A percentile compares a stretch with the other conserved stretches of the same genome.
Evolutionary conservation across 2,888 invertebrate species (phyloP).

Genomic region (Hypomecis punctinalis): DNA sequence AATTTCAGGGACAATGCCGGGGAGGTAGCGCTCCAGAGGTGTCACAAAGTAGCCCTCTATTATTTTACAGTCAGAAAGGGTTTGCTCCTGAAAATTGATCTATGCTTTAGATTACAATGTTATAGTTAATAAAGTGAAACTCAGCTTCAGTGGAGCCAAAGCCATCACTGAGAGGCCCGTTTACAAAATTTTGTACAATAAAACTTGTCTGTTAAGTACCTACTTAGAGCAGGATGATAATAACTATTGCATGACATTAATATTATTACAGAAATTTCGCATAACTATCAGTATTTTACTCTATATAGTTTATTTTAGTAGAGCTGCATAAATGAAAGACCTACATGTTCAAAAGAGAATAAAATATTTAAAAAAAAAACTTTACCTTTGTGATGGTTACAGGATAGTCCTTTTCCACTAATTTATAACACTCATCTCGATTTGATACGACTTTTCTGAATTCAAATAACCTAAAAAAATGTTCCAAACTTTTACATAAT

Average conservation of each 20-base stretch:
- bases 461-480: constrained; percentile 91
- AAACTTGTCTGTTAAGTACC: too few species aligned
- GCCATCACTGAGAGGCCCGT: too few species aligned
- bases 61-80: constrained; percentile 88
- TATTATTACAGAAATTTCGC: too few species aligned
- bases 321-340: too few species aligned
- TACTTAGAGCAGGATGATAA: too few species aligned
- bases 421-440: constrained; percentile 91
- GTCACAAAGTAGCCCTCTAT: constrained; percentile 95
- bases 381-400: constrained; percentile 93
- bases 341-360: too few species aligned
- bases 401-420: constrained; percentile 93
- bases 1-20: constrained; percentile 94
- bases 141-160: too few species aligned
- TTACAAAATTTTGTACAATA: too few species aligned
- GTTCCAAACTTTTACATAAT: constrained; percentile 36
- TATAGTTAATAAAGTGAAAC: too few species aligned
- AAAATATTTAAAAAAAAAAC: neutral
- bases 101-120: neutral
- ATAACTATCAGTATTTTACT: too few species aligned
- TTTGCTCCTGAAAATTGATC: constrained; percentile 86
- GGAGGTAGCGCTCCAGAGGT: constrained; percentile 92
- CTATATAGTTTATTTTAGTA: too few species aligned
- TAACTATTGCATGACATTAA: too few species aligned
- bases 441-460: constrained; percentile 95